Conservation (phyloP, 1,140 invertebrate genomes). For the Chrysomallon squamiferum region DNA sequence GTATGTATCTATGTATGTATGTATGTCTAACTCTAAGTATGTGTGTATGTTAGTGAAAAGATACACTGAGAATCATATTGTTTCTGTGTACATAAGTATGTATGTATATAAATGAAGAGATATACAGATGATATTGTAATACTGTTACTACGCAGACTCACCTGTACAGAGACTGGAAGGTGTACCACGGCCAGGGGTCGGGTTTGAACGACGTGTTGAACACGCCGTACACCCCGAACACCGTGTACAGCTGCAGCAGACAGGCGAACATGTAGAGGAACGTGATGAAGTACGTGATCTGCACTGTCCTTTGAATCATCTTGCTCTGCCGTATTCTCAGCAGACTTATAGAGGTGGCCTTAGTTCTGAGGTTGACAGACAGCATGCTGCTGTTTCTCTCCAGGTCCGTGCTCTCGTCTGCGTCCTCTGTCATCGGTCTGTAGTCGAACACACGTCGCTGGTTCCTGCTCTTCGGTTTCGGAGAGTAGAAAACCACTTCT, state of each 20-base stretch:
- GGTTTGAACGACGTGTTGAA: conserved; percentile 9
- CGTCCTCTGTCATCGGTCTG: not conserved
- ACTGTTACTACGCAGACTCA: too few species aligned
- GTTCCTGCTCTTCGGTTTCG: not conserved
- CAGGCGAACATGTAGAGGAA: conserved; percentile 24
- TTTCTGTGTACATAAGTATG: too few species aligned
- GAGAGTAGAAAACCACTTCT: conserved; percentile 13
- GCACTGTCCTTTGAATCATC: conserved; percentile 20
- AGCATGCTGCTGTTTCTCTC: conserved; percentile 10
- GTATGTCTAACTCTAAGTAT: too few species aligned
- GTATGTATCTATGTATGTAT: too few species aligned
- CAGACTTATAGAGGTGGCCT: conserved; percentile 13
- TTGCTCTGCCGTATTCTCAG: conserved; percentile 24
- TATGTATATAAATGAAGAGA: too few species aligned
- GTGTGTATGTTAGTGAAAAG: too few species aligned
- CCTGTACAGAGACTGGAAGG: conserved; percentile 23
- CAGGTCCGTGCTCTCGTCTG: not conserved
- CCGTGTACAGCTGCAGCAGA: conserved; percentile 24
- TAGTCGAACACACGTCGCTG: not conserved
- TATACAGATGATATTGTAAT: too few species aligned
- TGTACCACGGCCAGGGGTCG: conserved; percentile 26
- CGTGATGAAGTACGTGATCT: conserved; percentile 21
- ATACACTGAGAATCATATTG: too few species aligned
- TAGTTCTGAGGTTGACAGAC: not conserved
- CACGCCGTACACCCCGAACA: conserved; percentile 25